Percentiles rank a stretch among this genome's conserved stretches.
Evolutionary conservation across 2,113 vertebrate species (phyloP).

Genomic region (Larimichthys polyactis): DNA sequence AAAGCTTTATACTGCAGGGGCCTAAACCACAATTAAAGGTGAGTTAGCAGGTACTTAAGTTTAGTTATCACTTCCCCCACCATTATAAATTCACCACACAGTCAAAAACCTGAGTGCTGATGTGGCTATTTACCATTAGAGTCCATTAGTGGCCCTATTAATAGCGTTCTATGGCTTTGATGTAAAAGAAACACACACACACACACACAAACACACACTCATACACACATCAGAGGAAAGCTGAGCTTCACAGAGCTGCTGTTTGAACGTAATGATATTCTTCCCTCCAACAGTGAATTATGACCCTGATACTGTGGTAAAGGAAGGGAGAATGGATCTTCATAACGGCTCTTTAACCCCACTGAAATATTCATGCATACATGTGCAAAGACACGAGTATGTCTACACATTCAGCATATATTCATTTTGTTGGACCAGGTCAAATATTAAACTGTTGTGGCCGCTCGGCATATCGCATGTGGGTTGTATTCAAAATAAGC

Average conservation of each 20-base stretch:
- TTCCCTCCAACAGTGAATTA: slow-evolving; percentile 38
- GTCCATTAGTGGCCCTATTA: slow-evolving; percentile 77
- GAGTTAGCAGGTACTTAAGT: slow-evolving; percentile 64
- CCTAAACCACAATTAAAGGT: slow-evolving; percentile 71
- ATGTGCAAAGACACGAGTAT: background rate
- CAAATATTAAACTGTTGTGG: background rate
- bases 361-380: slow-evolving; percentile 30
- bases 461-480: too few relatives aligned
- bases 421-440: background rate
- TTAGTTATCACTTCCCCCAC: slow-evolving; percentile 64
- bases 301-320: slow-evolving; percentile 44
- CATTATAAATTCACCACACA: slow-evolving; percentile 76
- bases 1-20: slow-evolving; percentile 46
- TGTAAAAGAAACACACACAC: slow-evolving; percentile 48
- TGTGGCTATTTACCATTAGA: slow-evolving; percentile 72
- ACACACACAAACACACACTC: slow-evolving; percentile 33
- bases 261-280: slow-evolving; percentile 63
- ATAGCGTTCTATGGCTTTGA: slow-evolving; percentile 71
- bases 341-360: slow-evolving; percentile 52
- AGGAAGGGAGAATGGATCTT: slow-evolving; percentile 37
- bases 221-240: slow-evolving; percentile 53
- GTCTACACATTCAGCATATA: background rate
- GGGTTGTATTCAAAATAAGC: too few relatives aligned
- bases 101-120: slow-evolving; percentile 74
- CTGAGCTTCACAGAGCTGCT: slow-evolving; percentile 46